Evolutionary conservation across 2,888 invertebrate species (phyloP).

Genomic region (Cremastinae sp.): DNA sequence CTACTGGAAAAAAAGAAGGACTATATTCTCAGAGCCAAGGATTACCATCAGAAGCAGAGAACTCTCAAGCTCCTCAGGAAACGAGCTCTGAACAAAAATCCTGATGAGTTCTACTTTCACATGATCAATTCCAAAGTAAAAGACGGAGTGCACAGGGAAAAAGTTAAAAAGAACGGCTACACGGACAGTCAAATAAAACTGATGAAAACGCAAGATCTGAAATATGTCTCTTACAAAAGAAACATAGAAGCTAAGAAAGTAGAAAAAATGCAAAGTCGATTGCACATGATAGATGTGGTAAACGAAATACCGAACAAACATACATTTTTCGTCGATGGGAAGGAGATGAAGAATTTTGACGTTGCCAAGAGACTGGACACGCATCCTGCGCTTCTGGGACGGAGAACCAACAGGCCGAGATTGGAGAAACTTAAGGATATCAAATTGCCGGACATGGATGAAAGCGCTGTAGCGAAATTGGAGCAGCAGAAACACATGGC

Average conservation of each 20-base stretch:
- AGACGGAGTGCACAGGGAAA: constrained; percentile 84
- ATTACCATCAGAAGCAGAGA: constrained; percentile 91
- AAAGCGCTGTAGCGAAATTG: constrained; percentile 81
- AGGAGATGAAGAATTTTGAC: constrained; percentile 84
- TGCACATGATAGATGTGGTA: constrained; percentile 91
- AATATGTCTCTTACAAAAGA: constrained; percentile 92
- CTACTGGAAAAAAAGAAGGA: constrained; percentile 94
- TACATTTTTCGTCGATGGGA: constrained; percentile 88
- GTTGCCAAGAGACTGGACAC: constrained; percentile 87
- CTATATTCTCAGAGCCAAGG: constrained; percentile 88
- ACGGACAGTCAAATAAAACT: constrained; percentile 91
- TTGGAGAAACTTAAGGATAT: constrained; percentile 83
- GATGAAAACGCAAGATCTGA: constrained; percentile 95
- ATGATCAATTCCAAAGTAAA: constrained; percentile 94
- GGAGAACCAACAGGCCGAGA: constrained; percentile 87
- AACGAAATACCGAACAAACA: constrained; percentile 88
- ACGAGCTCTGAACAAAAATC: constrained; percentile 94
- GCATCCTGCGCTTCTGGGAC: constrained; percentile 86
- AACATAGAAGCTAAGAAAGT: constrained; percentile 91
- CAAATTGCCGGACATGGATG: constrained; percentile 83
- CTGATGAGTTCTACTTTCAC: constrained; percentile 99
- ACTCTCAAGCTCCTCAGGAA: constrained; percentile 90
- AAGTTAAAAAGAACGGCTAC: constrained; percentile 86
- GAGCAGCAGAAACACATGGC: constrained; percentile 84
- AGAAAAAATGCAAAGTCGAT: constrained; percentile 86